These are phyloP conservation scores for Digitonthophagus gazella DNA, from an alignment of 2,888 invertebrate species.

Conservation along the genomic window DNA sequence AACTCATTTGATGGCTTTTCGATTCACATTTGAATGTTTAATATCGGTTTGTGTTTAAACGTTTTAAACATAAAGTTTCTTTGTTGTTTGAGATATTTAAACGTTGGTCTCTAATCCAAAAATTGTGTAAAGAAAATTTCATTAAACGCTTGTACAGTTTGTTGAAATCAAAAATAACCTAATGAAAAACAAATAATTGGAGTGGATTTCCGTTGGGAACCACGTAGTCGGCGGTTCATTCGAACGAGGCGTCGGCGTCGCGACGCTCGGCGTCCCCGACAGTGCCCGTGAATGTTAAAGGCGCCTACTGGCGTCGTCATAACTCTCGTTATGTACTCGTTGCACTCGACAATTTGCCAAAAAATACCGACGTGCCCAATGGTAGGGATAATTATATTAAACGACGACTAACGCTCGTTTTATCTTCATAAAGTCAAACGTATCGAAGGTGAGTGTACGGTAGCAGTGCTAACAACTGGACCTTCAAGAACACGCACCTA, in stretches of 20 bases:
- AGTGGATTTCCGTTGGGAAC: neutral
- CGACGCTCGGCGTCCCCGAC: constrained; percentile 1
- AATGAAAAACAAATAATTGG: too few species aligned
- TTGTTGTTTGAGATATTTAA: too few species aligned
- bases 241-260: neutral
- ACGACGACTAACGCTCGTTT: constrained; percentile 4
- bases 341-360: constrained; percentile 8
- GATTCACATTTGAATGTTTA: too few species aligned
- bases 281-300: constrained; percentile 7
- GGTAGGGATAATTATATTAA: constrained; percentile 15
- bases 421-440: constrained; percentile 16
- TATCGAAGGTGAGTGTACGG: neutral
- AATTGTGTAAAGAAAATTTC: too few species aligned
- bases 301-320: neutral
- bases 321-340: neutral
- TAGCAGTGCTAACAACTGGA: neutral
- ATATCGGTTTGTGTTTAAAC: too few species aligned
- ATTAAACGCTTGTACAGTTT: too few species aligned
- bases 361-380: constrained; percentile 3
- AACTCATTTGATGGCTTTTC: too few species aligned
- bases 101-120: too few species aligned
- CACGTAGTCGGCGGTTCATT: neutral
- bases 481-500: neutral
- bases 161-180: neutral
- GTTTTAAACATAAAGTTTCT: too few species aligned